Percentiles rank a stretch among this genome's conserved stretches.
phyloP scores from a whole-genome alignment of 2,113 vertebrate genomes.

The Megaleporinus macrocephalus region DNA sequence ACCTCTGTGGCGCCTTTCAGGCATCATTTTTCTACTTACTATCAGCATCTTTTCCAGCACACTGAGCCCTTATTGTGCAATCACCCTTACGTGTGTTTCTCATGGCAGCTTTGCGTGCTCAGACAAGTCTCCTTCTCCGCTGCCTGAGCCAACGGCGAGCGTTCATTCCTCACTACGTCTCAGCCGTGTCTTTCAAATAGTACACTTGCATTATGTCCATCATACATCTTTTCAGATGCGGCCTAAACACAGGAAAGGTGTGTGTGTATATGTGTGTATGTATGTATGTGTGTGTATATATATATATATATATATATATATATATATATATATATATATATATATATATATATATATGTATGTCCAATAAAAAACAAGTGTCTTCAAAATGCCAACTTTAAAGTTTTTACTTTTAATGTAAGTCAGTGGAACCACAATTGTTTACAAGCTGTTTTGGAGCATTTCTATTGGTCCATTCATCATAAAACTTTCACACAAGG shows the following conservation, averaged over 20 bases:
- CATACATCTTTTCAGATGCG: not conserved
- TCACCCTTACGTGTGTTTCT: not conserved
- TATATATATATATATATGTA: too few species aligned
- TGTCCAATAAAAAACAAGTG: too few species aligned
- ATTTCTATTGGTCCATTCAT: too few species aligned
- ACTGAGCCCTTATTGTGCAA: conserved; percentile 34
- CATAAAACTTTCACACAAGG: too few species aligned
- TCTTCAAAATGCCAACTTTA: too few species aligned
- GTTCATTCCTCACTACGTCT: conserved; percentile 25
- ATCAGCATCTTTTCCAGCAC: not conserved
- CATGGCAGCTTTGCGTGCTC: conserved; percentile 7
- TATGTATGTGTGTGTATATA: too few species aligned
- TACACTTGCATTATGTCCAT: conserved; percentile 14
- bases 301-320: too few species aligned
- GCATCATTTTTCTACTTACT: not conserved
- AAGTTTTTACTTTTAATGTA: too few species aligned
- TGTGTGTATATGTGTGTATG: not conserved
- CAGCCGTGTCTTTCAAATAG: conserved; percentile 16
- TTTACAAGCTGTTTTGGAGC: too few species aligned
- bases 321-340: too few species aligned
- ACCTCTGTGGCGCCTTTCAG: not conserved
- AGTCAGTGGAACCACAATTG: too few species aligned
- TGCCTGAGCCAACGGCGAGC: not conserved
- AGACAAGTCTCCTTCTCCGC: conserved; percentile 35
- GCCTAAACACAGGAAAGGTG: not conserved